Conservation (phyloP, 2,113 vertebrate species). For the Calyptommatus sinebrachiatus region DNA sequence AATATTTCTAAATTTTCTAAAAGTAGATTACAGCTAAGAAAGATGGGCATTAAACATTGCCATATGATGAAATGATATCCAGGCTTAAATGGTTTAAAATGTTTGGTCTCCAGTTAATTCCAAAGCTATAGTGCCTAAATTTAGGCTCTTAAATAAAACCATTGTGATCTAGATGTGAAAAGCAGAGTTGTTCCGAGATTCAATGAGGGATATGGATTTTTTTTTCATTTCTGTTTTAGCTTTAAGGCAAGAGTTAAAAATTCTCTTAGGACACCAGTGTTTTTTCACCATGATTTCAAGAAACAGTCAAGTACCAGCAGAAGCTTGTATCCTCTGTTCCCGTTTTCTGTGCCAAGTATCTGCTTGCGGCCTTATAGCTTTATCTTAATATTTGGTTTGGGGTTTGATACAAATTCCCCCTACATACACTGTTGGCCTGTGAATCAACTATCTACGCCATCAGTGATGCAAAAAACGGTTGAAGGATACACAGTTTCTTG, state of each 20-base stretch:
- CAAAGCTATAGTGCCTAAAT: not conserved
- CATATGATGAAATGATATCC: not conserved
- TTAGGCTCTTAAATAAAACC: not conserved
- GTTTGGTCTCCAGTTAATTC: not conserved
- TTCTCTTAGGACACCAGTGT: not conserved
- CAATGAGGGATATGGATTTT: not conserved
- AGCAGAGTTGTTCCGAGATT: not conserved
- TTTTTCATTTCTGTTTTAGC: not conserved
- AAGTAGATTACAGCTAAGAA: not conserved
- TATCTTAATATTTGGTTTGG: not conserved
- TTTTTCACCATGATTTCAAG: not conserved
- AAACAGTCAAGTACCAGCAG: not conserved
- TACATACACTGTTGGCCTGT: not conserved
- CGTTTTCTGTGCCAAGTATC: slow-evolving; percentile 6
- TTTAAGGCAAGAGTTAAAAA: not conserved
- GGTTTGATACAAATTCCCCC: not conserved
- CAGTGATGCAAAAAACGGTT: not conserved
- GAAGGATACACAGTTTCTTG: not conserved
- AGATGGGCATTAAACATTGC: not conserved
- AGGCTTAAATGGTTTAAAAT: not conserved
- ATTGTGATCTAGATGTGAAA: not conserved
- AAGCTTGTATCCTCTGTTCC: not conserved
- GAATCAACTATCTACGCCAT: not conserved
- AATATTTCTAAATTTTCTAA: not conserved
- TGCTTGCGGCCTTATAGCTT: not conserved